Base-by-base conservation (phyloP, 2,797 vertebrate species). In the Megalops cyprinoides region DNA sequence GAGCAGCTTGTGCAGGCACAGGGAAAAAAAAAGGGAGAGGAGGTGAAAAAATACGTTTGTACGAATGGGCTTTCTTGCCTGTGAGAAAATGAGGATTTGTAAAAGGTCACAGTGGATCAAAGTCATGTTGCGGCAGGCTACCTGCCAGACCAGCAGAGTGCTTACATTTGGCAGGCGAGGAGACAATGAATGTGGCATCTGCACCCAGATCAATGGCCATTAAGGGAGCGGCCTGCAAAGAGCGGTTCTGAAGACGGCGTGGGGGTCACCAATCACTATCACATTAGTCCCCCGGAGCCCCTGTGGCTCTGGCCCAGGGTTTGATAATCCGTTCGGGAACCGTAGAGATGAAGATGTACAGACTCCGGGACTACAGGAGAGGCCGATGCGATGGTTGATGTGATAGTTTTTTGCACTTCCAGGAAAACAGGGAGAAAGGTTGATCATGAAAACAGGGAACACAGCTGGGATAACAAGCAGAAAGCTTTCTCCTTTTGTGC, bases 151-250 rank as follows among this genome's bases (percentile, higher is more conserved):
- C 46, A 31, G 67, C 80, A 53, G 81, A 85, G 87, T 82, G 85
- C 87, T 89, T 87, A 87, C 84, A 86, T 84, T 87, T 88, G 87
- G 85, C 85, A 86, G 85, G 46, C 56, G 28, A 34, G 53, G 74
- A 73, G 71, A 87, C 84, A 85, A 86, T 87, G 85, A 88, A 90
- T 87, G 84, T 88, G 86, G 87, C 86, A 88, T 88, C 87, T 86
- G 86, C 86, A 84, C 82, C 84, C 82, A 83, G 85, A 90, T 90
- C 88, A 84, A 86, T 88, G 87, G 85, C 86, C 84, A 87, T 88
- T 90, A 88, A 84, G 81, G 83, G 86, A 82, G 53, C 46, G 73
- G 79, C 85, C 88, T 87, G 82, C 87, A 87, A 86, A 83, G 86
- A 85, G 83, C 85, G 60, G 81, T 85, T 83, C 84, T 79, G 81